Conservation (phyloP, 1,140 invertebrate genomes). For the Bombus superbus region DNA sequence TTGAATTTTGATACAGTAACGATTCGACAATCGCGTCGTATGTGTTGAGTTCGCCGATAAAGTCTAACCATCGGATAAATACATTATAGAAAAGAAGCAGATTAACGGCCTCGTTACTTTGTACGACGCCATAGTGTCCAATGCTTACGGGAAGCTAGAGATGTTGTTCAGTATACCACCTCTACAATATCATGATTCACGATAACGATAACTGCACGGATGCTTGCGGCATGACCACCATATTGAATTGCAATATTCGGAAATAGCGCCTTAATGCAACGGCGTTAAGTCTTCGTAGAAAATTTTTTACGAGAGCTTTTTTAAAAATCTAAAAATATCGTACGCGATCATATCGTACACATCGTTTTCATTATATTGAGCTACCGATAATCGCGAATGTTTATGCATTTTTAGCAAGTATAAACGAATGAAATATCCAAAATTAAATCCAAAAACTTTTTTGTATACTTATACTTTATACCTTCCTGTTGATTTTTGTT, state of each 20-base stretch:
- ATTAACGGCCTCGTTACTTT: slow-evolving; percentile 65
- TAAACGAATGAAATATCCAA: background rate
- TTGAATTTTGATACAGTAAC: no score
- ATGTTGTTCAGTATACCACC: slow-evolving; percentile 43
- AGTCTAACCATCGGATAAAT: slow-evolving; percentile 12
- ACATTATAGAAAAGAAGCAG: slow-evolving; percentile 54
- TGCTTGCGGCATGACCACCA: slow-evolving; percentile 36
- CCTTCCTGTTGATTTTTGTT: background rate
- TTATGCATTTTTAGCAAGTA: background rate
- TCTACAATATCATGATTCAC: slow-evolving; percentile 61
- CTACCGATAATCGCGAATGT: background rate
- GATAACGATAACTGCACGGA: slow-evolving; percentile 65
- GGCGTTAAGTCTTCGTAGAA: background rate
- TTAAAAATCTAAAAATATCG: background rate
- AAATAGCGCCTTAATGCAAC: slow-evolving; percentile 45
- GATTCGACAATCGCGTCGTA: no score
- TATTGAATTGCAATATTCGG: slow-evolving; percentile 67
- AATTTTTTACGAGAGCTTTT: background rate
- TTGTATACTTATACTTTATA: no score
- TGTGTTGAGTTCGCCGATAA: slow-evolving; percentile 49
- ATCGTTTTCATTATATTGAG: background rate
- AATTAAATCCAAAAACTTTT: no score
- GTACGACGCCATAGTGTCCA: slow-evolving; percentile 53
- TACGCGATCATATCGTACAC: background rate
- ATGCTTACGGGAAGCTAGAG: slow-evolving; percentile 47